Percentiles rank a stretch among this genome's conserved stretches.
Conservation (phyloP, 1,140 invertebrate genomes). For the Bombus cullumanus region DNA sequence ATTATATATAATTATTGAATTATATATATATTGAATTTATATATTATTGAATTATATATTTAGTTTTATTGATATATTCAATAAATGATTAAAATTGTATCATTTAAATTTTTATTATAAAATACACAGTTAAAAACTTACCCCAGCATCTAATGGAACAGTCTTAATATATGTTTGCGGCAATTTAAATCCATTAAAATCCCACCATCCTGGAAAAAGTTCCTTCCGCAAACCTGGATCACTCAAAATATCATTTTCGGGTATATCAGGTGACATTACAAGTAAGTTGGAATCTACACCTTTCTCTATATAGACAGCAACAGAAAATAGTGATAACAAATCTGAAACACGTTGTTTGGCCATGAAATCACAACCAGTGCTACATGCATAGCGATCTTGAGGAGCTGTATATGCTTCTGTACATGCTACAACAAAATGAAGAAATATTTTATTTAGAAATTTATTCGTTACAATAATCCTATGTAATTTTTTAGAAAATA, state of each 20-base stretch:
- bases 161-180: slow-evolving; percentile 81
- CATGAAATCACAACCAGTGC: slow-evolving; percentile 78
- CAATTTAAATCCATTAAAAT: slow-evolving; percentile 78
- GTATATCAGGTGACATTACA: slow-evolving; percentile 76
- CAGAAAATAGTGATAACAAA: slow-evolving; percentile 70
- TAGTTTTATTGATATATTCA: background rate
- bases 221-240: slow-evolving; percentile 79
- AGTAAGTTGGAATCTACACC: slow-evolving; percentile 72
- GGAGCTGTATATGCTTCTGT: slow-evolving; percentile 76
- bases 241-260: slow-evolving; percentile 78
- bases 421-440: slow-evolving; percentile 74
- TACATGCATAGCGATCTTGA: slow-evolving; percentile 75
- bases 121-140: slow-evolving; percentile 57
- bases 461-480: background rate
- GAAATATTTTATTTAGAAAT: background rate
- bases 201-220: slow-evolving; percentile 79
- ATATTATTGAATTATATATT: too few species aligned
- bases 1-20: too few species aligned
- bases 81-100: background rate
- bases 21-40: too few species aligned
- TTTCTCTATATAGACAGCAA: slow-evolving; percentile 74
- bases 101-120: background rate
- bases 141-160: slow-evolving; percentile 77
- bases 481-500: background rate
- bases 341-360: slow-evolving; percentile 74